Percentiles rank a stretch among this genome's conserved stretches.
These are phyloP conservation scores for Megaceryle alcyon DNA, from an alignment of 2,797 vertebrate genomes.

Conservation along the genomic window DNA sequence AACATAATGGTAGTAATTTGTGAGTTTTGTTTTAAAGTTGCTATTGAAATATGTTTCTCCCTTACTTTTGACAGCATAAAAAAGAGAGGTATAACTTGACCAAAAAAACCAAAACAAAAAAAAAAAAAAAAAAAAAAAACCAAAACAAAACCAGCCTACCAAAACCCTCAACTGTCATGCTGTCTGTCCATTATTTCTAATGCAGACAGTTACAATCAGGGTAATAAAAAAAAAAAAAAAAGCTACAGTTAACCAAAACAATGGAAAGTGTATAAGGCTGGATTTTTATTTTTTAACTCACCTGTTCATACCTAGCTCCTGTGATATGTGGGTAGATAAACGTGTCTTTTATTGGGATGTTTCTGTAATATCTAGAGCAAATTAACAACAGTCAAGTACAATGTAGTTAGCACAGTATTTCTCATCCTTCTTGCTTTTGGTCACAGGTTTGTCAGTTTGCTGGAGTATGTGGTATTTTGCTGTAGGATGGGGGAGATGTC, in stretches of 20 bases:
- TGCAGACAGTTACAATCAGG: conserved; percentile 55
- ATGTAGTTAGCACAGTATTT: background rate
- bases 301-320: conserved; percentile 24
- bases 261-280: conserved; percentile 38
- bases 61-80: conserved; percentile 74
- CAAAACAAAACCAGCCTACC: background rate
- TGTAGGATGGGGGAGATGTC: background rate
- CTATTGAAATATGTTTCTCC: conserved; percentile 78
- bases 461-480: background rate
- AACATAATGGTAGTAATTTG: conserved; percentile 84
- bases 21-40: conserved; percentile 83
- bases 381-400: background rate
- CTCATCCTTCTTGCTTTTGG: conserved; percentile 49
- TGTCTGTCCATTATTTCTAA: conserved; percentile 69
- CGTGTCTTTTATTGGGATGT: conserved; percentile 21
- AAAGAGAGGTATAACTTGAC: conserved; percentile 72
- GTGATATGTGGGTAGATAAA: conserved; percentile 22
- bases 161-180: background rate
- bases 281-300: conserved; percentile 35
- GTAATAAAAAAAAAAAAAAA: conserved; percentile 66
- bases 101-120: background rate
- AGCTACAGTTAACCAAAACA: conserved; percentile 34
- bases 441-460: conserved; percentile 2
- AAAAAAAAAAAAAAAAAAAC: background rate
- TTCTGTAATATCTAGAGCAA: conserved; percentile 52